Evolutionary conservation across 2,888 invertebrate species (phyloP), one percentile per base, ranked within the genome.

Genomic region (Aspidiotus rigidus): DNA sequence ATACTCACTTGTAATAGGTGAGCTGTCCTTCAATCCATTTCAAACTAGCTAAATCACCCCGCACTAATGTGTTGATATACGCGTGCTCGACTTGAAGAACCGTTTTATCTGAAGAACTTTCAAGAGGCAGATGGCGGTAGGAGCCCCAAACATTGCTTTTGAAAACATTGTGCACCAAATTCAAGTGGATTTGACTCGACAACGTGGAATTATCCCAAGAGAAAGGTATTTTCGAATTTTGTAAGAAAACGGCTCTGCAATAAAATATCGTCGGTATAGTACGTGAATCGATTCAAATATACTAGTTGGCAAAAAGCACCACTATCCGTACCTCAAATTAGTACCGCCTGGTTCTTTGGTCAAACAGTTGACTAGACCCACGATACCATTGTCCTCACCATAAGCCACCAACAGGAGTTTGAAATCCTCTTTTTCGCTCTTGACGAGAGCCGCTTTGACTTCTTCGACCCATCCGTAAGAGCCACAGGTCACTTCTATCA

Each of bases 41-140:
- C 74, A 94, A 83, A 74, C 90, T 95, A 17, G 95, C 86, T 73
- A 99, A 83, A 80, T 99, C 98, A 70, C 98, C 98, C 76, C 96
- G 85, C 15, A 87, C 88, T 74, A 94, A 78, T 1, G 94, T 89
- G 80, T 98, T 97, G 64, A 98, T 89, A 79, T 93, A 97, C 13
- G 97, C 97, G 80, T 96, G 93, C 77, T 93, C 89, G 69, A 93
- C 89, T 73, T 79, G 80, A 72, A 82, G 77, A 1, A 74, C 73
- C 72, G 77, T 77, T 41, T 79, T 79, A 59, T 78, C 77, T 74
- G 62, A 72, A 74, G 40, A 73, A 72, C 79, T 80, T 74, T 86
- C 85, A 71, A 90, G 79, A 73, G 81, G 81, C 72, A 94, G 79
- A 78, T 97, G 96, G 42, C 93, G 84, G 81, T 86, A 92, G 60